Conservation (phyloP, 2,113 vertebrate species). For the Myanophis thanlyinensis region DNA sequence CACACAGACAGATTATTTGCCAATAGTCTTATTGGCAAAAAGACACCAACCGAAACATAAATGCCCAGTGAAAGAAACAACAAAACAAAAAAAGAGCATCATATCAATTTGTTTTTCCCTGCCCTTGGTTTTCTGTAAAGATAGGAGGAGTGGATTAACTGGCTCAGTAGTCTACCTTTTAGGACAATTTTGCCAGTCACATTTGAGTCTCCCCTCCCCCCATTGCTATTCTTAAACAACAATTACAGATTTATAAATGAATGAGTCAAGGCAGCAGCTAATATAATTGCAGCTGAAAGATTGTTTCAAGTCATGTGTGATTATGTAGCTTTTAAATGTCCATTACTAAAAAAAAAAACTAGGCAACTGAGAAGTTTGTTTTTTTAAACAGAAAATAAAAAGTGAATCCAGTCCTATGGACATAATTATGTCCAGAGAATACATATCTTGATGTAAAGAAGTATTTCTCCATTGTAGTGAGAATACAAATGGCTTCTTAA, state of each 20-base stretch:
- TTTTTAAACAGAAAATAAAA: neutral
- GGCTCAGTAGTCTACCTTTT: slow-evolving; percentile 26
- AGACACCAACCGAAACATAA: slow-evolving; percentile 49
- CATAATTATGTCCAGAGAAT: neutral
- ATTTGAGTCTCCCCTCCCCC: slow-evolving; percentile 34
- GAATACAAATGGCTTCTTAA: neutral
- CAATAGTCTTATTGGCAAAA: slow-evolving; percentile 44
- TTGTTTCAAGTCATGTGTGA: slow-evolving; percentile 19
- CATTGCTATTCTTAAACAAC: neutral
- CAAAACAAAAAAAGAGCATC: slow-evolving; percentile 21
- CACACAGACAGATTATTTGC: slow-evolving; percentile 49
- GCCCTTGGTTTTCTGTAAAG: slow-evolving; percentile 21
- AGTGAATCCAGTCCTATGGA: neutral
- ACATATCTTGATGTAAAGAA: neutral
- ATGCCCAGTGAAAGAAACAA: slow-evolving; percentile 33
- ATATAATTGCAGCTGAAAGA: slow-evolving; percentile 40
- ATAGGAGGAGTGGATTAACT: neutral
- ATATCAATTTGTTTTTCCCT: slow-evolving; percentile 24
- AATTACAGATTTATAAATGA: slow-evolving; percentile 24
- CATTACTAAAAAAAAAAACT: slow-evolving; percentile 15
- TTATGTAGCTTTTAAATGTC: slow-evolving; percentile 35
- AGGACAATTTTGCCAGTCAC: slow-evolving; percentile 38
- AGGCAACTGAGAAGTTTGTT: slow-evolving; percentile 11
- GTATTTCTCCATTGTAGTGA: neutral
- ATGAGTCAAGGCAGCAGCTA: slow-evolving; percentile 36